These are phyloP conservation scores for Didymodactylos carnosus DNA, from an alignment of 2,888 invertebrate species.

Conservation along the genomic window DNA sequence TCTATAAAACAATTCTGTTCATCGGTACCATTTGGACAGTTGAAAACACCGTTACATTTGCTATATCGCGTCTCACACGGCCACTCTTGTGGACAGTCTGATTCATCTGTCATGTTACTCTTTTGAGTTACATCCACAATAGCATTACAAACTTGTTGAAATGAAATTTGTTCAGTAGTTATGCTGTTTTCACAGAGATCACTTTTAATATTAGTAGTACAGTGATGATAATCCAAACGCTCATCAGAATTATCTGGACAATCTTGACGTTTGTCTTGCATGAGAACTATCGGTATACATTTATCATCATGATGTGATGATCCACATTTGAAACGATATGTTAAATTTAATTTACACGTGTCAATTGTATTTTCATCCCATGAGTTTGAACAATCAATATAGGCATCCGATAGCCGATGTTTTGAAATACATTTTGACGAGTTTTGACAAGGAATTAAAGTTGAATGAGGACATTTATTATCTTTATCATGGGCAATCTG, in stretches of 20 bases:
- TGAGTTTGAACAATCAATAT: not conserved
- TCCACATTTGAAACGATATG: not conserved
- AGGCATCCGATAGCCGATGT: not conserved
- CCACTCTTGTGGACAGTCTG: not conserved
- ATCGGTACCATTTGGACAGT: not conserved
- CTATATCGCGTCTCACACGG: not conserved
- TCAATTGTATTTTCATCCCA: not conserved
- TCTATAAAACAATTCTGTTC: not conserved
- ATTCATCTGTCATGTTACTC: not conserved
- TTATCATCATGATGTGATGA: not conserved
- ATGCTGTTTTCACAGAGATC: not conserved
- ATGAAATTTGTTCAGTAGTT: not conserved
- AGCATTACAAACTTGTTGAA: not conserved
- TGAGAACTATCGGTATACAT: not conserved
- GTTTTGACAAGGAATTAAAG: not conserved
- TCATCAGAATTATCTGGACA: not conserved
- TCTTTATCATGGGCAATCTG: not conserved
- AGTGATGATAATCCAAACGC: not conserved
- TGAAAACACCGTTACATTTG: not conserved
- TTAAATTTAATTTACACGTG: not conserved
- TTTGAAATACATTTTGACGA: not conserved
- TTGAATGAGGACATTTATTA: not conserved
- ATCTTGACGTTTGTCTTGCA: not conserved
- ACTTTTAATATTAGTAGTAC: not conserved
- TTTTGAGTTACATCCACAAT: not conserved